Evolutionary conservation across 2,797 vertebrate species (phyloP).

Genomic region (Enteromius radiatus): DNA sequence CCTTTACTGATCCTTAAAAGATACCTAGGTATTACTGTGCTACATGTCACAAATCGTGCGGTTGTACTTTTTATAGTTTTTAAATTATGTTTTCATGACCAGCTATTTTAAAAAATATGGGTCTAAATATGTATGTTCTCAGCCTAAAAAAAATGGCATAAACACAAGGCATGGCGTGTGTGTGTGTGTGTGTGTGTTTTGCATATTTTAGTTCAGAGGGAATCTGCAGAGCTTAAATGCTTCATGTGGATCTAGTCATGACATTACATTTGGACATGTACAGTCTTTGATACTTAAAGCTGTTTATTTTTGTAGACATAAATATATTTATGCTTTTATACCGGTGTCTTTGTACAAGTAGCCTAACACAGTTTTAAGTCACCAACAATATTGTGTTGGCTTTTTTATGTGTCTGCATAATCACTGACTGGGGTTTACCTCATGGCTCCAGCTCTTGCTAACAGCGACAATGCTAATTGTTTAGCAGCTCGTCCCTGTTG

Average conservation of each 20-base stretch:
- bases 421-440: constrained; percentile 22
- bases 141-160: background rate
- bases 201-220: background rate
- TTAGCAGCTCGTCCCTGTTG: constrained; percentile 50
- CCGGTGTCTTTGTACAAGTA: constrained; percentile 1
- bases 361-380: background rate
- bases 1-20: too few species aligned
- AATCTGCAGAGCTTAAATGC: background rate
- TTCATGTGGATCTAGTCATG: background rate
- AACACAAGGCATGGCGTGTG: background rate
- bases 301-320: background rate
- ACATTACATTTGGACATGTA: background rate
- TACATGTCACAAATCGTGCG: background rate
- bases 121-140: too few species aligned
- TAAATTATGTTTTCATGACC: background rate
- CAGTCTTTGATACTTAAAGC: background rate
- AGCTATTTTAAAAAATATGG: background rate
- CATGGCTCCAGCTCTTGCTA: constrained; percentile 33
- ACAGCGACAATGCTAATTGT: constrained; percentile 48
- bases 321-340: background rate
- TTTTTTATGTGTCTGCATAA: constrained; percentile 35
- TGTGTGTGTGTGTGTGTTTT: background rate
- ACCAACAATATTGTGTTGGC: background rate
- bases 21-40: background rate
- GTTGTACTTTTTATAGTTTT: background rate